Evolutionary conservation across 2,113 vertebrate genomes (phyloP), one percentile per base, ranked within the genome.

Genomic region (Perca flavescens): DNA sequence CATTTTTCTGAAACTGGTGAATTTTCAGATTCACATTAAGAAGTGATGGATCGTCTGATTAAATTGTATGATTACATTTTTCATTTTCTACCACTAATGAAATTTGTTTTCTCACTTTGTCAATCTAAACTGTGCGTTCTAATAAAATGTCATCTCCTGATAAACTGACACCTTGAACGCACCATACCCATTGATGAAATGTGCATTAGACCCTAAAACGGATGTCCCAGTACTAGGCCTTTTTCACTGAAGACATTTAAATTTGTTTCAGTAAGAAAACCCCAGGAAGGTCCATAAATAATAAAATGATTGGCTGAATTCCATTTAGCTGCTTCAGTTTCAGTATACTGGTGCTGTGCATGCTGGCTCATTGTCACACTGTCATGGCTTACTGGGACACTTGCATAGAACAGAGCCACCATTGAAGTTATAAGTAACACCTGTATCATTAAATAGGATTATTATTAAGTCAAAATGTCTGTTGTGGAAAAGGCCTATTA

Each of bases 271-370:
- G 4, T 62, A 76, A 14, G 61, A 52, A 64, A 75, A 76, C 12
- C 8, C 40, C 36, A n/a, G 17, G 3, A 43, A 43, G 10, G 40
- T 43, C 40, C 10, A 69, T 85, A 40, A 74, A 85, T 77, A 83
- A 61, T 80, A 10, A 47, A 73, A n/a, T 43, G 21, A 71, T 7
- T 80, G 63, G 47, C 67, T 80, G 14, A 28, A 16, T 11, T 80
- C 64, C 47, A 68, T 53, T 9, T 12, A 43, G 36, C 34, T 68
- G 62, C 57, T 74, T 65, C 19, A 53, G 77, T 80, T 60, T 83
- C 76, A 50, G 53, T 31, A 3, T 65, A 63, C 11, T 80, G 71
- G 21, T 57, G 14, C 57, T 58, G 50, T 7, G 25, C 22, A 57
- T 0, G 0, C 16, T 19, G 21, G 5, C 2, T 77, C 50, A 52